These are phyloP conservation scores for Manis javanica DNA, from an alignment of 2,797 vertebrate genomes.

Conservation along the genomic window DNA sequence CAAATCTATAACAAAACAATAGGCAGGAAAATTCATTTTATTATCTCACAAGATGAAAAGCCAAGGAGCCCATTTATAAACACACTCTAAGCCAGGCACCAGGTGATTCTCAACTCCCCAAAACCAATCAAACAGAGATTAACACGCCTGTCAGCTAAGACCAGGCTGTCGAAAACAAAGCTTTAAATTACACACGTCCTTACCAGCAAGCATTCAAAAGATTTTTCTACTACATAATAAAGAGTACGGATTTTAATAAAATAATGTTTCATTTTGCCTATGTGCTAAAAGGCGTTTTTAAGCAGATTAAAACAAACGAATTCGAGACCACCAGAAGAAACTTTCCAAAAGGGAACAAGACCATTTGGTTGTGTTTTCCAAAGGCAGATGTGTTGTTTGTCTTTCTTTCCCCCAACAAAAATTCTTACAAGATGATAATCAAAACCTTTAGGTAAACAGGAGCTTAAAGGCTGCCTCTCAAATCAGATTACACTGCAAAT, in stretches of 20 bases:
- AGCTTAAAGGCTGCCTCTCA: conserved; percentile 34
- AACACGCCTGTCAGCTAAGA: conserved; percentile 54
- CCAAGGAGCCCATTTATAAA: conserved; percentile 24
- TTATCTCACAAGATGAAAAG: conserved; percentile 42
- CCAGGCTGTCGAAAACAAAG: conserved; percentile 42
- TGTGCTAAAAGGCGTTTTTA: conserved; percentile 38
- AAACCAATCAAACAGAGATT: conserved; percentile 76
- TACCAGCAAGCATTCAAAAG: conserved; percentile 62
- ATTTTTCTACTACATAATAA: conserved; percentile 65
- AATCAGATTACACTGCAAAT: conserved; percentile 66
- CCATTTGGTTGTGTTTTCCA: background rate
- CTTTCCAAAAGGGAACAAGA: conserved; percentile 32
- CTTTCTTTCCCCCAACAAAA: conserved; percentile 56
- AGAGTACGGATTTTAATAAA: conserved; percentile 58
- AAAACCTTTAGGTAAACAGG: conserved; percentile 58
- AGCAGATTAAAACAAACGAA: conserved; percentile 65
- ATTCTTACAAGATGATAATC: conserved; percentile 54
- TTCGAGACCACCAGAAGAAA: conserved; percentile 54
- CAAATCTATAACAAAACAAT: conserved; percentile 29
- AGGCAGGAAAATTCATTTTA: conserved; percentile 25
- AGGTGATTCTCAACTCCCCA: conserved; percentile 29
- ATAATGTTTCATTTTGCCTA: conserved; percentile 66
- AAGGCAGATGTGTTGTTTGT: background rate
- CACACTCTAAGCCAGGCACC: background rate
- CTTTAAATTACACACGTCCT: conserved; percentile 35